Base-by-base conservation (phyloP, 2,888 invertebrate genomes). In the Resseliella maxima region DNA sequence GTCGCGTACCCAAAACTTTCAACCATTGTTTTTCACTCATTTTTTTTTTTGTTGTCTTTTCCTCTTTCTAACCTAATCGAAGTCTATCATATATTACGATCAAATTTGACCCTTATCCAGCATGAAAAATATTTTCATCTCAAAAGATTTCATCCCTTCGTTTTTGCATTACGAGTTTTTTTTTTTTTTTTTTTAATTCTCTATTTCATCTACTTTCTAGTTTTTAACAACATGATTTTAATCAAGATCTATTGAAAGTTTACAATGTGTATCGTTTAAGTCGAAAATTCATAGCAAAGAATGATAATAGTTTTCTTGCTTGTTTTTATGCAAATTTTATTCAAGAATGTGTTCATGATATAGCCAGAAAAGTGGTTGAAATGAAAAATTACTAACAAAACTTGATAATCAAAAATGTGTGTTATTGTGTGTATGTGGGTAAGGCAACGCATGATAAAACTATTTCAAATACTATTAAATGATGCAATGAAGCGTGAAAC, bases 401-500 rank as follows among this genome's bases (percentile, higher is more conserved):
- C n/a, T n/a, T n/a, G n/a, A n/a, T n/a, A n/a, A n/a, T n/a, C n/a
- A n/a, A n/a, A n/a, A 8, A 15, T 18, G 46, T 15, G 18, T 50
- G 46, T 8, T 50, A 15, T 50, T 50, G 8, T 15, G 8, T 50
- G 8, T 50, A 10, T 27, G 2, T 24, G 59, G 59, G 59, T 12
- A 83, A 83, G 24, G 38, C 3, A 83, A 18, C 6, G 12, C 8
- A 38, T 38, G n/a, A n/a, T 36, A 38, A 83, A 83, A 83, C 83
- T 83, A 83, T 83, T 83, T 83, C 83, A 38, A 36, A 83, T 83
- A 83, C 36, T 83, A 83, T 83, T 83, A 83, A 83, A 83, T 83
- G 38, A n/a, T 3, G 8, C 6, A 38, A 38, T 83, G 38, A 83
- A 83, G 83, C 83, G 83, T 83, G 83, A 83, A 83, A 83, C 38